Conservation (phyloP, 2,888 invertebrate species). For the Apodemia hepburni region DNA sequence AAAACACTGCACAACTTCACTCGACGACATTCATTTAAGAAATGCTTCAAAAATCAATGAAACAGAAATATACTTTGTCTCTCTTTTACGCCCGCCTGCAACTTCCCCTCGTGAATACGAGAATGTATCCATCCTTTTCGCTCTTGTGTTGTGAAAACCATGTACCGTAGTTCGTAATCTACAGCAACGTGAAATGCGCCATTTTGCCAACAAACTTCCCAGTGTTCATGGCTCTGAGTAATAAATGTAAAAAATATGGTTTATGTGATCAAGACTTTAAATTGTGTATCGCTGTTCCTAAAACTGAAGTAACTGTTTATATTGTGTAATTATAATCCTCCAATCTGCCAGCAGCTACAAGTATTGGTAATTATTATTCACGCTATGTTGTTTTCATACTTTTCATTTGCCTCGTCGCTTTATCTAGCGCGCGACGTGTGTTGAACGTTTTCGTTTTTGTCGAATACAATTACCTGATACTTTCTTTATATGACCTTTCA, state of each 20-base stretch:
- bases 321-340: neutral
- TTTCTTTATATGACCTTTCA: neutral
- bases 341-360: neutral
- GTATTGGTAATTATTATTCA: constrained; percentile 3
- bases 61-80: neutral
- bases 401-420: neutral
- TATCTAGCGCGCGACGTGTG: constrained; percentile 1
- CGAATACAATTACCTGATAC: neutral
- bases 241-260: constrained; percentile 9
- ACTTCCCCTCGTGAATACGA: neutral
- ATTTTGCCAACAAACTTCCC: neutral
- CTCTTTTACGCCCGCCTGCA: neutral
- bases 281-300: neutral
- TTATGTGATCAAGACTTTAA: neutral
- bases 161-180: neutral
- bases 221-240: constrained; percentile 7
- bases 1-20: neutral
- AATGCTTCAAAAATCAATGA: neutral
- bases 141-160: neutral
- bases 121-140: neutral
- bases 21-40: constrained; percentile 11
- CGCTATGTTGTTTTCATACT: neutral
- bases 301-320: neutral
- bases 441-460: neutral
- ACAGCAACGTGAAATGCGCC: constrained; percentile 8